Conservation (phyloP, 1,140 invertebrate species). For the Trachymyrmex cornetzi region DNA sequence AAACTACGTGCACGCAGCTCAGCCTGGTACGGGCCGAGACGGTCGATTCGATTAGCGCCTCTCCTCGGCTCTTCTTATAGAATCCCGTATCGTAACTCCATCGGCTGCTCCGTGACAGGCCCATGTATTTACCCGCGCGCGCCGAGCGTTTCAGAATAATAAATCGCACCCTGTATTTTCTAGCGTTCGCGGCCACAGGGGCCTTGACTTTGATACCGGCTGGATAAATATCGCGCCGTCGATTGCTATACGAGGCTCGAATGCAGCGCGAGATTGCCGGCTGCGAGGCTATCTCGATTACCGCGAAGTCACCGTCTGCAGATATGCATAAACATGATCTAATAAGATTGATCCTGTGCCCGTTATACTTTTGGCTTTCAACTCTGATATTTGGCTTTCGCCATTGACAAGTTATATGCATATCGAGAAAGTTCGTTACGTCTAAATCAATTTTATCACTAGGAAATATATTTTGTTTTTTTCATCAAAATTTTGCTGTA, state of each 20-base stretch:
- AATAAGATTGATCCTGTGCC: conserved; percentile 9
- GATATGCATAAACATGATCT: conserved; percentile 33
- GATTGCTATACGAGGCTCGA: conserved; percentile 54
- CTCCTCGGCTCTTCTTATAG: conserved; percentile 39
- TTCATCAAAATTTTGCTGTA: too few relatives aligned
- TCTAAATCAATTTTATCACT: neutral
- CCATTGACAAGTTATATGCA: neutral
- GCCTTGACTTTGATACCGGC: conserved; percentile 56
- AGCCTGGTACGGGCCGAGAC: conserved; percentile 11
- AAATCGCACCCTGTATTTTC: conserved; percentile 60
- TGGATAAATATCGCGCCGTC: conserved; percentile 66
- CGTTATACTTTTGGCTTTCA: neutral
- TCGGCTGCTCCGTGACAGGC: conserved; percentile 45
- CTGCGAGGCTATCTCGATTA: conserved; percentile 20
- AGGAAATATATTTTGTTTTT: neutral
- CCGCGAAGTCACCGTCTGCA: conserved; percentile 29
- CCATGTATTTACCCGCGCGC: conserved; percentile 54
- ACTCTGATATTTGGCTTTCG: neutral
- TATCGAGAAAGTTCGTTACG: neutral
- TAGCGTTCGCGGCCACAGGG: conserved; percentile 16
- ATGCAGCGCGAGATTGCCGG: conserved; percentile 20
- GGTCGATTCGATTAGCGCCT: conserved; percentile 63
- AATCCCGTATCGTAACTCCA: conserved; percentile 67
- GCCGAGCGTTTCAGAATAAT: conserved; percentile 59
- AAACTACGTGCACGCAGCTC: conserved; percentile 32